Conservation (phyloP, 2,797 vertebrate genomes). For the Myotis planiceps region DNA sequence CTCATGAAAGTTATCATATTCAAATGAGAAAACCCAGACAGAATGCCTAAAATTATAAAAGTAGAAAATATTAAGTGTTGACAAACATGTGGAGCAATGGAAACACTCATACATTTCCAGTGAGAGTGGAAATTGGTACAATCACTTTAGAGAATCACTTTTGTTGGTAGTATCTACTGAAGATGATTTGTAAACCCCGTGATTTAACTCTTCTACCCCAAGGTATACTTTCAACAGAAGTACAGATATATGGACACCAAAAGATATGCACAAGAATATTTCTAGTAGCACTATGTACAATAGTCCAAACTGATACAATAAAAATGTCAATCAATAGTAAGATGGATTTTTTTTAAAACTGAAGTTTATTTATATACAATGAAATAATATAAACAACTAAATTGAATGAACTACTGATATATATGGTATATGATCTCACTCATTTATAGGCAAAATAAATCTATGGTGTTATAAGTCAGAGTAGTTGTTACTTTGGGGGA, state of each 20-base stretch:
- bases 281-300: neutral
- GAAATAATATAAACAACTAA: neutral
- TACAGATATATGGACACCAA: neutral
- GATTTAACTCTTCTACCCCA: neutral
- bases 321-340: neutral
- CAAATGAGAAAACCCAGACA: neutral
- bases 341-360: neutral
- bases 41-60: neutral
- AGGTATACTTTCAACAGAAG: neutral
- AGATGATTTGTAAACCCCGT: neutral
- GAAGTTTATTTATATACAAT: neutral
- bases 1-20: neutral
- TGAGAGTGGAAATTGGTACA: neutral
- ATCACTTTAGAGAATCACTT: neutral
- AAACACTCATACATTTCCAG: neutral
- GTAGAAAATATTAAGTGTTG: neutral
- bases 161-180: neutral
- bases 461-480: neutral
- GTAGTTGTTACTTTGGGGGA: neutral
- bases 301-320: neutral
- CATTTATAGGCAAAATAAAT: neutral
- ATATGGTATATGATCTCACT: neutral
- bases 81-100: neutral
- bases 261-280: neutral
- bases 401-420: neutral